These are phyloP conservation scores for Meda fulgida DNA, from an alignment of 2,797 vertebrate genomes.

Conservation along the genomic window DNA sequence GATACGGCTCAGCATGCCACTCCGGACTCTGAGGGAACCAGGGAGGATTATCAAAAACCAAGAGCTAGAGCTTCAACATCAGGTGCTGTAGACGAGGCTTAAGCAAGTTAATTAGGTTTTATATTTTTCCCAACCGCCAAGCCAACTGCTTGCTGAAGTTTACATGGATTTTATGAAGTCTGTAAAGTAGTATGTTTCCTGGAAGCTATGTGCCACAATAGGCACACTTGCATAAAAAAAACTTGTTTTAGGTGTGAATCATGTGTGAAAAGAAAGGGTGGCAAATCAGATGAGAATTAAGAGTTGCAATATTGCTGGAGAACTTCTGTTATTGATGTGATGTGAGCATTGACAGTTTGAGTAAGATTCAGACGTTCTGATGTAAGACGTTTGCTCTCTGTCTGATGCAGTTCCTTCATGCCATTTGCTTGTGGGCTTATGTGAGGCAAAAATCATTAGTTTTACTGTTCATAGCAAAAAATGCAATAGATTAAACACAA, in stretches of 20 bases:
- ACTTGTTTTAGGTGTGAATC: not conserved
- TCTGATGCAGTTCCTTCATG: not conserved
- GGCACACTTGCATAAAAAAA: not conserved
- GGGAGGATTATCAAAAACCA: slow-evolving; percentile 52
- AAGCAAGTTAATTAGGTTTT: slow-evolving; percentile 45
- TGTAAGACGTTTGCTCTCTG: not conserved
- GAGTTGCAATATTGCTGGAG: not conserved
- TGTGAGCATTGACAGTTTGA: not conserved
- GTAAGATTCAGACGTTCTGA: not conserved
- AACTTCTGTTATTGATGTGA: not conserved
- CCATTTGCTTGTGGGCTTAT: not conserved
- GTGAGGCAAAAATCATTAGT: not conserved
- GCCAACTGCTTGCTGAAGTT: slow-evolving; percentile 20
- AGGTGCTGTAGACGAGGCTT: slow-evolving; percentile 45
- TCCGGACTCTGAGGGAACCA: slow-evolving; percentile 40
- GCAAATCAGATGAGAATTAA: not conserved
- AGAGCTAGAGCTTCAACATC: slow-evolving; percentile 45
- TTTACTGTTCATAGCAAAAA: not conserved
- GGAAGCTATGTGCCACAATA: not conserved
- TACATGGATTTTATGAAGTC: not conserved
- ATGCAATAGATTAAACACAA: not conserved
- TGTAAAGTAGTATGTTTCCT: slow-evolving; percentile 3
- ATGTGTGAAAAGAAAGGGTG: not conserved
- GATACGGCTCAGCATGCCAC: slow-evolving; percentile 48
- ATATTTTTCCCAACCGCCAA: not conserved